Base-by-base conservation (phyloP, 53 echinoderm and acorn worm genomes). In the Hippasteria phrygiana region DNA sequence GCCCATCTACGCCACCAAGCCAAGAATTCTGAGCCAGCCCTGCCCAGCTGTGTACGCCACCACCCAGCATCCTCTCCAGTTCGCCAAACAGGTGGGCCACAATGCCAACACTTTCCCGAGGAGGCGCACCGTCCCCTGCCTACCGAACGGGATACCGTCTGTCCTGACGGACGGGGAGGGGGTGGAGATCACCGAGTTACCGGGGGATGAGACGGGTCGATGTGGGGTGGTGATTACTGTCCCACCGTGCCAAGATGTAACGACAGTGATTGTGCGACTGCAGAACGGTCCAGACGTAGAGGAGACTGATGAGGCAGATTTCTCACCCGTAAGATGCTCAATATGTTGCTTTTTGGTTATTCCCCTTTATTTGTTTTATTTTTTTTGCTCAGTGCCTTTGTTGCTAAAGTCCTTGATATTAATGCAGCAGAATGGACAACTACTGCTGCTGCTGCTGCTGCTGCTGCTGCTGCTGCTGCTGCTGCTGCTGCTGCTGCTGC, bases 131-230 rank as follows among this genome's bases (percentile, higher is more conserved):
- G 18, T 16, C 4, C 33, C 75, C 28, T 26, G 31, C 11, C n/a
- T 37, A 2, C 20, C 46, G 20, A 13, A 7, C 33, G 47, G 32
- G 17, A 50, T 85, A 20, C 79, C 79, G 59, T 85, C 85, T 17
- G 71, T 85, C 29, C 70, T 85, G 71, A 51, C 85, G 47, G 85
- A 85, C 53, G 32, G 47, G 36, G 85, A 50, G 24, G 85, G 70
- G 85, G 85, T 85, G 17, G 70, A 71, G 36, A 85, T 85, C 48
- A 55, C 71, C 85, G 70, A 69, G 70, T 48, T 85, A 43, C 85
- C 71, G 5, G 85, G 71, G 13, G 71, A 85, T 36, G 85, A 70
- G 70, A 85, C 85, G 3, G 85, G 85, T 14, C 85, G 85, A 8
- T 69, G 70, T 41, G 85, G 85, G 85, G 50, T 69, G 50, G 51